phyloP scores from a whole-genome alignment of 2,888 invertebrate species.

The Villa cingulata region DNA sequence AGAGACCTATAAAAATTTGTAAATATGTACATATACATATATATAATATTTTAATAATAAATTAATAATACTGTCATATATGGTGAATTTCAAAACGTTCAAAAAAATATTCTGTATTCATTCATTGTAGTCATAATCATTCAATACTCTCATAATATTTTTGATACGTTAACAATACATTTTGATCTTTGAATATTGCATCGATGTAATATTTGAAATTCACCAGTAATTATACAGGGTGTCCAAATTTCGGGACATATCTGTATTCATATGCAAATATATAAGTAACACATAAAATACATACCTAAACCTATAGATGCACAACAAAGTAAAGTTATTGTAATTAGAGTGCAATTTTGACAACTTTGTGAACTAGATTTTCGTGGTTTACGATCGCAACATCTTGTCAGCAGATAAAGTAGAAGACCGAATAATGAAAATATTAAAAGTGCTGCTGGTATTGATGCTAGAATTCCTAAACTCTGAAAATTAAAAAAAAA shows the following conservation, averaged over 20 bases:
- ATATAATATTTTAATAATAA: not conserved
- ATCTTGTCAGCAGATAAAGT: slow-evolving; percentile 84
- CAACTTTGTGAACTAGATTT: slow-evolving; percentile 38
- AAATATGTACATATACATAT: not conserved
- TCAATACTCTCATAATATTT: no score
- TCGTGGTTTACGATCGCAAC: slow-evolving; percentile 86
- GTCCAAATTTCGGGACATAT: no score
- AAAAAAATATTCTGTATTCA: no score
- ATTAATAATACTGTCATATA: not conserved
- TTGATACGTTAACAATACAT: no score
- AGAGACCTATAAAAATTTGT: slow-evolving; percentile 42
- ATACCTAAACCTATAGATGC: slow-evolving; percentile 71
- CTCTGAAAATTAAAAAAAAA: slow-evolving; percentile 48
- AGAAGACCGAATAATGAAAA: slow-evolving; percentile 76
- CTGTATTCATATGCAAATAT: no score
- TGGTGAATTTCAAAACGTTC: no score
- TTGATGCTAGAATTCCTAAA: slow-evolving; percentile 80
- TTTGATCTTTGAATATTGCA: no score
- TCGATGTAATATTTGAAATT: no score
- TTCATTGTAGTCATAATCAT: no score
- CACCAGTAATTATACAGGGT: no score
- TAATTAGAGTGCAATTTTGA: slow-evolving; percentile 35
- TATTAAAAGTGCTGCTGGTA: slow-evolving; percentile 86
- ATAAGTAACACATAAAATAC: not conserved
- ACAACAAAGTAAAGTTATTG: slow-evolving; percentile 66